Percentiles rank a stretch among this genome's conserved stretches.
phyloP scores from a whole-genome alignment of 2,113 vertebrate species.

The Fulmarus glacialis region DNA sequence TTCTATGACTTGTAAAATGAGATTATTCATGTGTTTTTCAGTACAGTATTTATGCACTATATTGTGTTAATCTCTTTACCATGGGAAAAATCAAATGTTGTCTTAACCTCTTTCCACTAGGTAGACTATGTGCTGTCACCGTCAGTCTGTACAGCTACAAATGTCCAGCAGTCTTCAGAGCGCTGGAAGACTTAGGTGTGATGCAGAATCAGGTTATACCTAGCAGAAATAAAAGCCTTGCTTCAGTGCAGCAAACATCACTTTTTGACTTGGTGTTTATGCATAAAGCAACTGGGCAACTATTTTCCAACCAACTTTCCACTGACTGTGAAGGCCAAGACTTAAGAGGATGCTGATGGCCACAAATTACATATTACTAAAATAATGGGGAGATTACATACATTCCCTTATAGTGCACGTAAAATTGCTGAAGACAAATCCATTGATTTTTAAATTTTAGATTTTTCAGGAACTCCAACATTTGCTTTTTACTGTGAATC shows the following conservation, averaged over 20 bases:
- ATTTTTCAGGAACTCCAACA: background rate
- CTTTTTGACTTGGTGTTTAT: background rate
- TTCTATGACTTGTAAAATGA: background rate
- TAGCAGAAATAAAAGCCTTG: background rate
- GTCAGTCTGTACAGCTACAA: background rate
- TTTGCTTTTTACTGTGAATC: background rate
- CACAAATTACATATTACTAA: background rate
- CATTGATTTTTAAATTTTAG: background rate
- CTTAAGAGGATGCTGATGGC: background rate
- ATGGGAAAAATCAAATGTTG: background rate
- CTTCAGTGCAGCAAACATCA: background rate
- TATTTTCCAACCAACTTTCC: background rate
- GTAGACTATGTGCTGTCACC: background rate
- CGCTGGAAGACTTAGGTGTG: background rate
- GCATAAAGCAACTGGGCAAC: background rate
- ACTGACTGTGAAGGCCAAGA: background rate
- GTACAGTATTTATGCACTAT: background rate
- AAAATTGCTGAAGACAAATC: background rate
- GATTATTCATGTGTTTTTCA: background rate
- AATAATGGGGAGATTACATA: background rate
- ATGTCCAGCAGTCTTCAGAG: background rate
- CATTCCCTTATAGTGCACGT: background rate
- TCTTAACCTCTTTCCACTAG: background rate
- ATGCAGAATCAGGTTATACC: background rate
- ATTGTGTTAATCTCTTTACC: background rate